Percentiles rank a stretch among this genome's conserved stretches.
Evolutionary conservation across 2,113 vertebrate genomes (phyloP).

Genomic region (Donacobius atricapilla): DNA sequence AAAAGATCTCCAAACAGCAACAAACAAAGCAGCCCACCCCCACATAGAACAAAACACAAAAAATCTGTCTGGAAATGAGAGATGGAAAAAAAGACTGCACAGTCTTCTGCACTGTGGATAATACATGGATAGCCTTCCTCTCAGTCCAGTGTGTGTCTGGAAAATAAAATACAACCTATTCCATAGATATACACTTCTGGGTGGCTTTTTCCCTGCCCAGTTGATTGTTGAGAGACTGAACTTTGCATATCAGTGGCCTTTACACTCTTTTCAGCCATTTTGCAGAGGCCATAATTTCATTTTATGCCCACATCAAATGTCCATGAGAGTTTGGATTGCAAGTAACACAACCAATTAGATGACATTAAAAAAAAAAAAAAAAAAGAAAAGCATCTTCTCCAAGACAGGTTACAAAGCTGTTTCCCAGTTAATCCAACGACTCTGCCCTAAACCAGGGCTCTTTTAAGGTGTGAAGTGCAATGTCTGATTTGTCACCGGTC

Average conservation of each 20-base stretch:
- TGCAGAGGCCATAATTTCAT: neutral
- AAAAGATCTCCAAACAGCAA: neutral
- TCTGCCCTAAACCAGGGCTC: neutral
- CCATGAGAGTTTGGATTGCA: neutral
- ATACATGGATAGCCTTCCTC: neutral
- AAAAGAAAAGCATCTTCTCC: neutral
- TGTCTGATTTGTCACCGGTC: neutral
- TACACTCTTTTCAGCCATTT: neutral
- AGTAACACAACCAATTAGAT: too few relatives aligned
- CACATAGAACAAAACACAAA: neutral
- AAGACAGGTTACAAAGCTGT: neutral
- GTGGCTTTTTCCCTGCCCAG: neutral
- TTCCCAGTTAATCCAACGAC: fast-evolving
- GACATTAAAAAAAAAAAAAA: too few relatives aligned
- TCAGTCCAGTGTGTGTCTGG: neutral
- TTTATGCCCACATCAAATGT: neutral
- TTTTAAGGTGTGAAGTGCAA: neutral
- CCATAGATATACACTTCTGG: neutral
- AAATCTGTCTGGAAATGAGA: neutral
- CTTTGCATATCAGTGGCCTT: neutral
- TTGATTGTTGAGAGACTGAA: neutral
- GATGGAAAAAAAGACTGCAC: neutral
- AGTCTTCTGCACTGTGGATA: neutral
- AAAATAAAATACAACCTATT: neutral
- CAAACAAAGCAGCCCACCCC: neutral